Evolutionary conservation across 2,888 invertebrate species (phyloP).

Genomic region (Amphipyra tragopoginis): DNA sequence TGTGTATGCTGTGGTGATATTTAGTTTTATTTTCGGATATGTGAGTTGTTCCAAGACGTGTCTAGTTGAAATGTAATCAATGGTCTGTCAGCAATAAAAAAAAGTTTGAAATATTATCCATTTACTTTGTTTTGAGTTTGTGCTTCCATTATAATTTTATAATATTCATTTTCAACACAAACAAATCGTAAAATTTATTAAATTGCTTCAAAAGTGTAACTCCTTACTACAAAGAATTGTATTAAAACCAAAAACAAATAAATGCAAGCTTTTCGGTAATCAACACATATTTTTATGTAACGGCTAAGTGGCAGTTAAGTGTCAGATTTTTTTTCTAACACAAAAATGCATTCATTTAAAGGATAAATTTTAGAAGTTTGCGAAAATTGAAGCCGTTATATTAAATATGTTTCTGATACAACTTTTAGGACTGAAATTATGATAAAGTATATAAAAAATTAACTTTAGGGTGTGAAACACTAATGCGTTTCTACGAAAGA

Average conservation of each 20-base stretch:
- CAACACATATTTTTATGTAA: slow-evolving; percentile 38
- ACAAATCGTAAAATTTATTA: not conserved
- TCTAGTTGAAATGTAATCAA: slow-evolving; percentile 32
- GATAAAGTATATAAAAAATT: slow-evolving; percentile 59
- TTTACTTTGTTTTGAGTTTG: slow-evolving; percentile 43
- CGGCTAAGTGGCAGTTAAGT: slow-evolving; percentile 18
- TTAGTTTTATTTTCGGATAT: slow-evolving; percentile 48
- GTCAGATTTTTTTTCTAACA: slow-evolving; percentile 5
- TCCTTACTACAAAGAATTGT: slow-evolving; percentile 8
- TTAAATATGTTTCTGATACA: slow-evolving; percentile 43
- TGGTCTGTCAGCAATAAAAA: slow-evolving; percentile 29
- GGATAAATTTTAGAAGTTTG: not conserved
- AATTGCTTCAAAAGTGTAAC: slow-evolving; percentile 4
- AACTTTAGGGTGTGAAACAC: slow-evolving; percentile 80
- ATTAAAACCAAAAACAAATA: slow-evolving; percentile 33
- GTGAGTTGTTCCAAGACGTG: slow-evolving; percentile 39
- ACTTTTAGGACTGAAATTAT: slow-evolving; percentile 61
- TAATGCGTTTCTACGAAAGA: slow-evolving; percentile 70
- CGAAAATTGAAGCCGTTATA: slow-evolving; percentile 33
- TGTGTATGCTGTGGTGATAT: slow-evolving; percentile 53
- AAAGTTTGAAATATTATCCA: slow-evolving; percentile 18
- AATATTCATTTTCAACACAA: slow-evolving; percentile 25
- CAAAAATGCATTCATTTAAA: slow-evolving; percentile 7
- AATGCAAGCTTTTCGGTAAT: slow-evolving; percentile 44
- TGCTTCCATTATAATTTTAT: slow-evolving; percentile 38